Base-by-base conservation (phyloP, 2,797 vertebrate genomes). In the Sebastes elongatus region DNA sequence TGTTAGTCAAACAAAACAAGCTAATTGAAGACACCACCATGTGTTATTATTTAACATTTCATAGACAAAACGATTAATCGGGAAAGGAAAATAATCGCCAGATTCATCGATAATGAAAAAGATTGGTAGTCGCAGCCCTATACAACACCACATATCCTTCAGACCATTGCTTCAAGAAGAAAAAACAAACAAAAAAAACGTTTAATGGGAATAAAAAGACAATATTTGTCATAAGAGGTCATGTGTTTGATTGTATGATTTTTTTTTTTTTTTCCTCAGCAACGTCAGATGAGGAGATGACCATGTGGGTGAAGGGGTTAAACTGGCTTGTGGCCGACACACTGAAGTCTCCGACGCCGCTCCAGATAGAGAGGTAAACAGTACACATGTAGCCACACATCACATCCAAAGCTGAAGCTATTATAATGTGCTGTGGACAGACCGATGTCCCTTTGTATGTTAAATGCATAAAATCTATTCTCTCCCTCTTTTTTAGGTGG, bases 291-390 rank as follows among this genome's bases (percentile, higher is more conserved):
- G 99, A 99, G 2, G 99, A 99, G 94, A 97, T 99, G 96, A 96
- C 93, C 52, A 99, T 99, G 98, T 99, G 99, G 99, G 97, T 99
- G 89, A 98, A 97, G 87, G 99, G 99, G 16, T 94, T 99, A 85
- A 97, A 93, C 83, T 98, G 97, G 96, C 95, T 99, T 71, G 95
- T 97, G 88, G 93, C 95, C 1, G 99, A 99, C 83, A 99, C 99
- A 0, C 86, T 98, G 8, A 96, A 96, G 80, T 98, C 98, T 9
- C 94, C 98, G 23, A 99, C 98, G 1, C 98, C 99, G 0, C 95
- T 99, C 78, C 99, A 99, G 93, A 97, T 99, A 33, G 99, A 99
- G 90, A 97, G 98, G 98, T 98, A 79, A 80, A 38, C 7, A 7
- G 27, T n/a, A 5, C 14, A 35, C 60, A 22, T 6, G 22, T 14